Conservation (phyloP, 2,888 invertebrate genomes). For the Cerastis rubricosa region DNA sequence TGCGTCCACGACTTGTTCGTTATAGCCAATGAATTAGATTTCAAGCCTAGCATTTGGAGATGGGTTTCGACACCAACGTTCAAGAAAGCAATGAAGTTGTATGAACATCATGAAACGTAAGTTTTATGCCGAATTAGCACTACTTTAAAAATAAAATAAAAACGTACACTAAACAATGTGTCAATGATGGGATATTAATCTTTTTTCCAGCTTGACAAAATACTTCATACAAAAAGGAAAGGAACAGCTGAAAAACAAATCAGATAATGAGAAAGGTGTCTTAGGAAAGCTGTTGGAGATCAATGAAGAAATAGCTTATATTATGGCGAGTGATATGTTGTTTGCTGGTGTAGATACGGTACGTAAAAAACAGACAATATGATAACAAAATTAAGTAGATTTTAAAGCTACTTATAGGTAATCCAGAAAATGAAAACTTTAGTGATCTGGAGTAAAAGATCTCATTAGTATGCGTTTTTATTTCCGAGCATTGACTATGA, state of each 20-base stretch:
- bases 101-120: constrained; percentile 80
- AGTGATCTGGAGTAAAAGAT: neutral
- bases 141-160: neutral
- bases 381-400: neutral
- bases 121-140: constrained; percentile 25
- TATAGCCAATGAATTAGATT: constrained; percentile 75
- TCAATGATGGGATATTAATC: neutral
- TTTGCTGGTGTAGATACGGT: constrained; percentile 94
- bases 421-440: neutral
- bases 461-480: neutral
- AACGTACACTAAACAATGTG: neutral
- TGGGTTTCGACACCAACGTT: constrained; percentile 76
- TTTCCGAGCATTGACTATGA: neutral
- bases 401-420: neutral
- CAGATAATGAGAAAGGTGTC: constrained; percentile 87
- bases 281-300: constrained; percentile 91
- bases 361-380: constrained; percentile 52
- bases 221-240: constrained; percentile 71
- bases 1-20: constrained; percentile 77
- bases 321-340: constrained; percentile 93
- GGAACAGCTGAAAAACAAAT: constrained; percentile 69
- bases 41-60: constrained; percentile 79
- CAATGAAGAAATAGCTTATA: constrained; percentile 90
- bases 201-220: constrained; percentile 46
- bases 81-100: constrained; percentile 80